Evolutionary conservation across 2,888 invertebrate genomes (phyloP), one percentile per base, ranked within the genome.

Genomic region (Dendrolimus pini): DNA sequence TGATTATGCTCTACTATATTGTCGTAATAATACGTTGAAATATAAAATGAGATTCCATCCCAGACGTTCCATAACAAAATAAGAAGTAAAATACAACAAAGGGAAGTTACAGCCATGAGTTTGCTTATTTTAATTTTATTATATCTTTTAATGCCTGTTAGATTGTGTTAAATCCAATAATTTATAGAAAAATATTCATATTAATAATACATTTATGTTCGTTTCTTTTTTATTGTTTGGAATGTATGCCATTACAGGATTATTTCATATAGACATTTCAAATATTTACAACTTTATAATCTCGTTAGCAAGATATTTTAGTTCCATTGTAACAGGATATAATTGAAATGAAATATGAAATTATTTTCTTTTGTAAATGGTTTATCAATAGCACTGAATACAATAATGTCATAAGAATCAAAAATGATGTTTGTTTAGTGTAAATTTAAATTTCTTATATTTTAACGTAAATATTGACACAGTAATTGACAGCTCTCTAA

Each of bases 401-500:
- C 6, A 30, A 30, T 30, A 30, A 30, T 30, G 3, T 30, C 30
- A 30, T 30, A 30, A 30, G 6, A 30, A 30, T 30, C 30, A 30
- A 30, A 30, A 30, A 30, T 30, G 3, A 30, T 30, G 30, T 30
- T 6, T 30, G 30, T 30, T 30, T 30, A 30, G 30, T 30, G 30
- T 30, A 30, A 30, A 30, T 30, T 30, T 30, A 30, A 30, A 30
- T 30, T 30, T 30, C 30, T 30, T 30, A 30, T 30, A 62, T 57
- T 54, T 63, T 61, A 63, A 60, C 65, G 59, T 65, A 64, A 77
- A 78, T 70, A 85, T 89, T 89, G 89, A 89, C 88, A 77, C 69
- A 66, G 76, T 89, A 89, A 89, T 89, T 89, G 89, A 89, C 89
- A 77, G 80, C 78, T 80, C 83, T 82, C 68, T 69, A 78, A 82